A percentile compares a stretch with the other conserved stretches of the same genome.
These are phyloP conservation scores for Acrobasis suavella DNA, from an alignment of 2,888 invertebrate species.

Conservation along the genomic window DNA sequence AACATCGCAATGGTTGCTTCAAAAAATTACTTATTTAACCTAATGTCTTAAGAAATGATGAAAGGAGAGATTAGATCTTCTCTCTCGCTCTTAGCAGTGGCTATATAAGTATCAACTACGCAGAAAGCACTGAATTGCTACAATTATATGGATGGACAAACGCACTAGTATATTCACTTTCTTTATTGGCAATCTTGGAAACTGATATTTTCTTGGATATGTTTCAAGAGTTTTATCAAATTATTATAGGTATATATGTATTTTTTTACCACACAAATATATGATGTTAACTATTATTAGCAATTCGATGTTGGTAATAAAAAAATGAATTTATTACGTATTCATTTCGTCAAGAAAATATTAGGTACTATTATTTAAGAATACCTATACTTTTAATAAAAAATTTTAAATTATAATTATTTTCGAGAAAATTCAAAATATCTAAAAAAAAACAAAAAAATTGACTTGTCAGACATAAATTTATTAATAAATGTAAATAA, in stretches of 20 bases:
- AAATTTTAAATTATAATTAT: too few relatives aligned
- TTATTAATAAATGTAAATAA: background rate
- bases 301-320: too few relatives aligned
- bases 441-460: too few relatives aligned
- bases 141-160: constrained; percentile 31
- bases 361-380: too few relatives aligned
- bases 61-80: constrained; percentile 17
- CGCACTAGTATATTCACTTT: constrained; percentile 10
- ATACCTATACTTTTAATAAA: too few relatives aligned
- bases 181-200: constrained; percentile 7
- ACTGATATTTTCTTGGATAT: constrained; percentile 7
- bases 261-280: too few relatives aligned
- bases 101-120: constrained; percentile 27
- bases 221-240: background rate
- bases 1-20: constrained; percentile 5
- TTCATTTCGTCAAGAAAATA: too few relatives aligned
- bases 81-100: constrained; percentile 12
- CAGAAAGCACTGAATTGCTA: constrained; percentile 35
- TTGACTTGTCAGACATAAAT: background rate
- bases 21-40: constrained; percentile 15
- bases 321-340: too few relatives aligned
- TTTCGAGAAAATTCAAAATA: too few relatives aligned
- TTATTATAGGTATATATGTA: too few relatives aligned
- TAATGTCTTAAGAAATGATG: constrained; percentile 12
- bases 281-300: too few relatives aligned